Conservation (phyloP, 1,140 invertebrate species). For the Calycopis cecrops region DNA sequence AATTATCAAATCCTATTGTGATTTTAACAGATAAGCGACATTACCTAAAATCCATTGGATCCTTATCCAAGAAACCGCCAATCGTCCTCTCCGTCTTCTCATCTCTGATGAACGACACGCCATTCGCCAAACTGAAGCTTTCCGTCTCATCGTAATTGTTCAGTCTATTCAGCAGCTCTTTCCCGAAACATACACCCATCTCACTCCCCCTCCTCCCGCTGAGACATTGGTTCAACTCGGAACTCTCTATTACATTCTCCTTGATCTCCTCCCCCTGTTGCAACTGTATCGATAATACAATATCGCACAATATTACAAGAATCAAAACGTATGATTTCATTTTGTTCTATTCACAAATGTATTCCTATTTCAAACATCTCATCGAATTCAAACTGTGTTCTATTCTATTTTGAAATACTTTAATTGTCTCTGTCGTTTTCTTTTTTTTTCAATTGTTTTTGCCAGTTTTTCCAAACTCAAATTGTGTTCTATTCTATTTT, state of each 20-base stretch:
- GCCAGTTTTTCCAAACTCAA: not conserved
- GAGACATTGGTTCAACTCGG: conserved; percentile 72
- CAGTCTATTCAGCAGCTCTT: conserved; percentile 79
- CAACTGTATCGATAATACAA: conserved; percentile 56
- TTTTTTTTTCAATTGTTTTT: conserved; percentile 1
- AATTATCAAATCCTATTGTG: too few species aligned
- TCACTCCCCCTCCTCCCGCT: conserved; percentile 56
- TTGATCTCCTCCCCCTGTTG: conserved; percentile 51
- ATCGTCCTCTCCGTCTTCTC: conserved; percentile 74
- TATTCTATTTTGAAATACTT: not conserved
- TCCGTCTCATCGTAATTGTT: conserved; percentile 80
- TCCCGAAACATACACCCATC: conserved; percentile 79
- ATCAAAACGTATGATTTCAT: conserved; percentile 27
- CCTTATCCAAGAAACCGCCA: conserved; percentile 79
- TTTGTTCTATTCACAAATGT: conserved; percentile 16
- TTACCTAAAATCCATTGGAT: conserved; percentile 83
- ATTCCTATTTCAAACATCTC: conserved; percentile 13
- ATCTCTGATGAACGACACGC: conserved; percentile 76
- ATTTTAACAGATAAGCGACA: too few species aligned
- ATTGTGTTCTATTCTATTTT: conserved; percentile 12
- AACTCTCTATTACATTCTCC: conserved; percentile 43
- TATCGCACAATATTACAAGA: conserved; percentile 30
- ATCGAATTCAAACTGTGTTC: conserved; percentile 13
- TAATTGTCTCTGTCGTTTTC: not conserved
- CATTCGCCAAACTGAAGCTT: conserved; percentile 78